Conservation (phyloP, 2,888 invertebrate genomes). For the Thelaira solivaga region DNA sequence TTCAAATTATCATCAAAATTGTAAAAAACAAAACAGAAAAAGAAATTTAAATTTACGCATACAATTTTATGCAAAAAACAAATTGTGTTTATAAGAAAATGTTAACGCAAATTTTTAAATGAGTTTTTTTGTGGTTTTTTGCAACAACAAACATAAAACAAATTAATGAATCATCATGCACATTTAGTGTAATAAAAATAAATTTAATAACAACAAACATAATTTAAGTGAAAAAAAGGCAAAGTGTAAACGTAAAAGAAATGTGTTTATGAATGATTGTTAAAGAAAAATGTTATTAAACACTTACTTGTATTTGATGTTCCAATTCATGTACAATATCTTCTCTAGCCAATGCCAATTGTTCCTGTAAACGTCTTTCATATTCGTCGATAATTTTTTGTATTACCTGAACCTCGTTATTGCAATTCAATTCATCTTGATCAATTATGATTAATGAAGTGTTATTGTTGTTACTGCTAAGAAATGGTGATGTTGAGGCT, state of each 20-base stretch:
- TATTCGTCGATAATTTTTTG: conserved; percentile 77
- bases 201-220: conserved; percentile 7
- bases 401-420: conserved; percentile 75
- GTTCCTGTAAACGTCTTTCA: conserved; percentile 80
- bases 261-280: too few relatives aligned
- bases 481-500: conserved; percentile 20
- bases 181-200: conserved; percentile 44
- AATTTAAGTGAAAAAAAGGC: neutral
- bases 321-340: conserved; percentile 84
- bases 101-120: conserved; percentile 2
- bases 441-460: conserved; percentile 74
- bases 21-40: neutral
- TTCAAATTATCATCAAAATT: conserved; percentile 41
- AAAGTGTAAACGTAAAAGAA: neutral
- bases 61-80: conserved; percentile 3
- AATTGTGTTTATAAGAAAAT: neutral
- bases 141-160: conserved; percentile 13
- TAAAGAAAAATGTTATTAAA: neutral
- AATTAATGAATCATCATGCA: conserved; percentile 54
- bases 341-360: conserved; percentile 81
- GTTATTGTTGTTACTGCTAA: conserved; percentile 60
- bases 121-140: neutral
- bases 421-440: conserved; percentile 73
- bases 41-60: conserved; percentile 9
- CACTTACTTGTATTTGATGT: conserved; percentile 85